phyloP scores from a whole-genome alignment of 2,888 invertebrate genomes.

The Hyles lineata region DNA sequence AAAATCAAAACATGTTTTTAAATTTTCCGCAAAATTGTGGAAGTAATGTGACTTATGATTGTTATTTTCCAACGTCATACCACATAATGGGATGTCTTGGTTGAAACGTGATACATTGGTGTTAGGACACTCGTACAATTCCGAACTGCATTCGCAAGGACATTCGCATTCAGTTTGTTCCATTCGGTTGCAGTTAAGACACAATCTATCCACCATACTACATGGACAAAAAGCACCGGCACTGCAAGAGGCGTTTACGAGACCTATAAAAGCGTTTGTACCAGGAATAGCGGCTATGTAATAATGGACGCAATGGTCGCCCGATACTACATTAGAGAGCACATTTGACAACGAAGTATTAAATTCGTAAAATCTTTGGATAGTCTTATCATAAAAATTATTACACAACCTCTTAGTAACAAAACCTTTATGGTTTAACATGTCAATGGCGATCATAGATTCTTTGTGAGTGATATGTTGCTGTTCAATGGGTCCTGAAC shows the following conservation, averaged over 20 bases:
- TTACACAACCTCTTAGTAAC: slow-evolving; percentile 94
- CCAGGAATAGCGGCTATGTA: slow-evolving; percentile 91
- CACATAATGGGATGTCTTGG: slow-evolving; percentile 73
- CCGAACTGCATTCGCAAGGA: slow-evolving; percentile 94
- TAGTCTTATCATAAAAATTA: slow-evolving; percentile 92
- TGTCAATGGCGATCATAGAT: slow-evolving; percentile 94
- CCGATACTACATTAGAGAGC: slow-evolving; percentile 92
- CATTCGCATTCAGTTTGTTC: slow-evolving; percentile 98
- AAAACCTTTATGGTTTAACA: slow-evolving; percentile 93
- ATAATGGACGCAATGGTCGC: slow-evolving; percentile 95
- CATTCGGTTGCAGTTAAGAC: slow-evolving; percentile 96
- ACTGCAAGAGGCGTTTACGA: slow-evolving; percentile 94
- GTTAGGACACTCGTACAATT: slow-evolving; percentile 70
- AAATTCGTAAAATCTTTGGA: slow-evolving; percentile 93
- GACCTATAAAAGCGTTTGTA: slow-evolving; percentile 95
- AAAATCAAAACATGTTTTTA: slow-evolving; percentile 88
- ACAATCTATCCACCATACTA: slow-evolving; percentile 94
- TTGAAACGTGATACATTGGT: slow-evolving; percentile 62
- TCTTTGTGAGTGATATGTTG: slow-evolving; percentile 96
- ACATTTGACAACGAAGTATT: slow-evolving; percentile 91
- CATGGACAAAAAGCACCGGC: slow-evolving; percentile 95
- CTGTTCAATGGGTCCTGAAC: slow-evolving; percentile 90
- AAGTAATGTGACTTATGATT: slow-evolving; percentile 81
- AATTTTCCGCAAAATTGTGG: slow-evolving; percentile 78
- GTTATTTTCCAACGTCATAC: slow-evolving; percentile 77